Evolutionary conservation across 2,888 invertebrate genomes (phyloP).

Genomic region (Tridacna crocea): DNA sequence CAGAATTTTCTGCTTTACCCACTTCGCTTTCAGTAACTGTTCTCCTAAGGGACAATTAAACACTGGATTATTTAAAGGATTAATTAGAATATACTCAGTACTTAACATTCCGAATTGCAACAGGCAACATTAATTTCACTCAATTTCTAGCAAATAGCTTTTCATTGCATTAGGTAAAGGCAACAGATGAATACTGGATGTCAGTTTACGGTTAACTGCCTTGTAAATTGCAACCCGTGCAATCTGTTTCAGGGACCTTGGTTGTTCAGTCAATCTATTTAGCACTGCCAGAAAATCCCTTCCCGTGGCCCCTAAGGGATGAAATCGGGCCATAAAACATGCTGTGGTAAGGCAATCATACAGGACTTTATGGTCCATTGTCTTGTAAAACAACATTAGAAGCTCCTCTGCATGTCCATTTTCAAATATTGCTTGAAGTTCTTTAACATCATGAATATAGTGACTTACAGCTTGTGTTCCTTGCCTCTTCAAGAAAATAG

Average conservation of each 20-base stretch:
- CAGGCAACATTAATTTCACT: slow-evolving; percentile 25
- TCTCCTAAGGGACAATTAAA: too few species aligned
- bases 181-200: slow-evolving; percentile 88
- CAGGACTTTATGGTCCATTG: slow-evolving; percentile 89
- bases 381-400: slow-evolving; percentile 86
- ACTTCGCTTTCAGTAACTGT: not conserved
- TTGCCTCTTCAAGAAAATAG: slow-evolving; percentile 86
- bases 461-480: slow-evolving; percentile 86
- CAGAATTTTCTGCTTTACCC: not conserved
- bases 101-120: too few species aligned
- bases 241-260: slow-evolving; percentile 90
- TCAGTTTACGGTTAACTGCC: slow-evolving; percentile 88
- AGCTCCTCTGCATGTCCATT: slow-evolving; percentile 88
- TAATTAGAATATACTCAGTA: too few species aligned
- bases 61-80: not conserved
- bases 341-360: slow-evolving; percentile 89
- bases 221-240: slow-evolving; percentile 89
- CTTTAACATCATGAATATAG: slow-evolving; percentile 88
- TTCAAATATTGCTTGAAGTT: slow-evolving; percentile 86
- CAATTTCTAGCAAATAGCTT: slow-evolving; percentile 62
- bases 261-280: slow-evolving; percentile 88
- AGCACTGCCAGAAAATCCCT: slow-evolving; percentile 84
- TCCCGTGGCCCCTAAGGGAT: slow-evolving; percentile 85
- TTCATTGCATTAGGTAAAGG: slow-evolving; percentile 87
- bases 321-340: slow-evolving; percentile 86